Conservation (phyloP, 2,888 invertebrate species). For the Oscheius sp. region DNA sequence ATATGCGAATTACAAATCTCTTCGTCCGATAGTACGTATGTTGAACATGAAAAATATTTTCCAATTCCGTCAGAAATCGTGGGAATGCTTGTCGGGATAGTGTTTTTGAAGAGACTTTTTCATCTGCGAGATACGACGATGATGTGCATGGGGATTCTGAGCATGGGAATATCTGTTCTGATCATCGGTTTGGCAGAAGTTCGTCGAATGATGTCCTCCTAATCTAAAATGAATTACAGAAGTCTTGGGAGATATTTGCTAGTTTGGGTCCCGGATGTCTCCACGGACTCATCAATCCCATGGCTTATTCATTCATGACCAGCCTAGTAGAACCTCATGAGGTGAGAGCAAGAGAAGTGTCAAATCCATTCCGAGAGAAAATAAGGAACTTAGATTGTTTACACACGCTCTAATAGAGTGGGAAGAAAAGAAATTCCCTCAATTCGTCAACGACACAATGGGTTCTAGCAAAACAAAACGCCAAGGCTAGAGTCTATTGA, state of each 20-base stretch:
- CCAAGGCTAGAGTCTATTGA: not conserved
- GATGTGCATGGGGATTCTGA: constrained; percentile 56
- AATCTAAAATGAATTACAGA: constrained; percentile 25
- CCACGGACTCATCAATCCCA: constrained; percentile 63
- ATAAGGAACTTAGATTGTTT: not conserved
- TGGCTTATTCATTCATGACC: constrained; percentile 61
- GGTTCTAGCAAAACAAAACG: too few relatives aligned
- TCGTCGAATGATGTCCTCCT: not conserved
- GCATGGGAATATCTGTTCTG: constrained; percentile 52
- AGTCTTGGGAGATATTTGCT: constrained; percentile 59
- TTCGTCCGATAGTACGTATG: constrained; percentile 58
- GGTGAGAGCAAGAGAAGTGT: constrained; percentile 29
- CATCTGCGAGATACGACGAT: constrained; percentile 56
- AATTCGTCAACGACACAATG: not conserved
- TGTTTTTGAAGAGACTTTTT: constrained; percentile 54
- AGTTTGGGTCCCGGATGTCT: constrained; percentile 58
- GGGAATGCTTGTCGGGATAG: constrained; percentile 60
- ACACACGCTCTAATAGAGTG: not conserved
- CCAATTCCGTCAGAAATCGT: too few relatives aligned
- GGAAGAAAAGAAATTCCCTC: not conserved
- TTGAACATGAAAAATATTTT: constrained; percentile 16
- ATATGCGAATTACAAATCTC: constrained; percentile 59
- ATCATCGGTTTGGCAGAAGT: constrained; percentile 61
- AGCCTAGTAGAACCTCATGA: constrained; percentile 61
- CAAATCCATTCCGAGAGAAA: not conserved